Evolutionary conservation across 2,113 vertebrate species (phyloP).

Genomic region (Oryzias celebensis): DNA sequence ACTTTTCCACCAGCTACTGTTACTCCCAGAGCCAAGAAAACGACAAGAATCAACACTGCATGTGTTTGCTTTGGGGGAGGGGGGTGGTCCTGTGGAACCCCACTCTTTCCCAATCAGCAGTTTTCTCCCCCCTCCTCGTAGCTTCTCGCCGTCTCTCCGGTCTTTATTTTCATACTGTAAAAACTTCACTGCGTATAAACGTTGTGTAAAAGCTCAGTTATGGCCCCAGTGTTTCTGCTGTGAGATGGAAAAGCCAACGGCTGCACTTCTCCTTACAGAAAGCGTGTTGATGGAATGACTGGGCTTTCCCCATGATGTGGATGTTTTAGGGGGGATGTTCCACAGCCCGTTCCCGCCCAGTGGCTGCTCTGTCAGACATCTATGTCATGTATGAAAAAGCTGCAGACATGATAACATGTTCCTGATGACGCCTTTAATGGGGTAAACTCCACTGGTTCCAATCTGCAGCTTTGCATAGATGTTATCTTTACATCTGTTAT

Average conservation of each 20-base stretch:
- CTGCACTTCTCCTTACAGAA: conserved; percentile 70
- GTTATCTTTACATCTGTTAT: too few species aligned
- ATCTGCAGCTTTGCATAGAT: too few species aligned
- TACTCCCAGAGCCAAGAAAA: conserved; percentile 66
- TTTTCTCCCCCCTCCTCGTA: conserved; percentile 50
- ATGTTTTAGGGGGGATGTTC: conserved; percentile 46
- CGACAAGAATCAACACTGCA: conserved; percentile 69
- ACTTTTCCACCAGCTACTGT: conserved; percentile 66
- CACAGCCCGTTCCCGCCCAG: conserved; percentile 40
- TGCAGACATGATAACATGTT: too few species aligned
- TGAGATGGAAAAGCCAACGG: conserved; percentile 70
- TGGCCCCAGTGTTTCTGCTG: conserved; percentile 66
- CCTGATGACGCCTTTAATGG: too few species aligned
- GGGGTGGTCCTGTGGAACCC: conserved; percentile 57
- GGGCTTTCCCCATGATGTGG: conserved; percentile 65
- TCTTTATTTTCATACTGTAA: conserved; percentile 67
- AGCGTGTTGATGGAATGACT: conserved; percentile 65
- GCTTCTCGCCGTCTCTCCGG: conserved; percentile 26
- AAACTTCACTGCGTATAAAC: conserved; percentile 55
- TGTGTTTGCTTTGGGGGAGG: conserved; percentile 65
- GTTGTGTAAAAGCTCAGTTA: conserved; percentile 69
- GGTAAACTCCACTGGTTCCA: too few species aligned
- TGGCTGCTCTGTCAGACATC: conserved; percentile 39
- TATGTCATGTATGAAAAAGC: too few species aligned
- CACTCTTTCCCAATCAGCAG: conserved; percentile 65